phyloP scores from a whole-genome alignment of 2,888 invertebrate species.

The Eristalis arbustorum region DNA sequence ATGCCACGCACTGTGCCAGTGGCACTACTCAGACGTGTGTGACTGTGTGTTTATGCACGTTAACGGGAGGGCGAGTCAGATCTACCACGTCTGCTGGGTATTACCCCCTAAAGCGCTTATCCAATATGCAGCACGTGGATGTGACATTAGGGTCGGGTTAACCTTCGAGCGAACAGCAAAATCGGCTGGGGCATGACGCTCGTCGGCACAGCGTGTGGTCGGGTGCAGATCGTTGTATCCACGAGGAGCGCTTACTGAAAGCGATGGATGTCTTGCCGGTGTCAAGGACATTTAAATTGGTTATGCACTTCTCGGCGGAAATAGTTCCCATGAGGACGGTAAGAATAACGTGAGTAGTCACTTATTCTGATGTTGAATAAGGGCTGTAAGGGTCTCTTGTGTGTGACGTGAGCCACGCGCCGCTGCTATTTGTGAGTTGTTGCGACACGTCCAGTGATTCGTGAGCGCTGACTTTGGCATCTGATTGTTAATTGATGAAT shows the following conservation, averaged over 20 bases:
- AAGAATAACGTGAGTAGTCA: background rate
- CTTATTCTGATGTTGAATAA: background rate
- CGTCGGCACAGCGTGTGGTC: background rate
- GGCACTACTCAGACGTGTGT: background rate
- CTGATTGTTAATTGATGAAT: too few species aligned
- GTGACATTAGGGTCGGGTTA: conserved; percentile 4
- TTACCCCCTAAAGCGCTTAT: conserved; percentile 22
- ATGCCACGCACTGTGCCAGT: background rate
- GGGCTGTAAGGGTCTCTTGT: too few species aligned
- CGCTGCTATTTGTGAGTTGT: too few species aligned
- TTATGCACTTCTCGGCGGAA: background rate
- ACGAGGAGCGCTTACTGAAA: background rate
- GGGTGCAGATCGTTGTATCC: background rate
- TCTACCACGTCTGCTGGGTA: conserved; percentile 12
- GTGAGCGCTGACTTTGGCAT: too few species aligned
- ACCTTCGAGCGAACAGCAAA: background rate
- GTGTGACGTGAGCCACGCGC: too few species aligned
- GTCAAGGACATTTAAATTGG: background rate
- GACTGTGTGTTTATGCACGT: background rate
- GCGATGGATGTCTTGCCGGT: background rate
- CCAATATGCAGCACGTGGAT: conserved; percentile 32
- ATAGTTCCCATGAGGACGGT: background rate
- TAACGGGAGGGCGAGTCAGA: background rate
- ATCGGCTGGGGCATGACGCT: background rate
- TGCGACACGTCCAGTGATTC: too few species aligned